Evolutionary conservation across 2,888 invertebrate genomes (phyloP).

Genomic region (Drosophila monieri): DNA sequence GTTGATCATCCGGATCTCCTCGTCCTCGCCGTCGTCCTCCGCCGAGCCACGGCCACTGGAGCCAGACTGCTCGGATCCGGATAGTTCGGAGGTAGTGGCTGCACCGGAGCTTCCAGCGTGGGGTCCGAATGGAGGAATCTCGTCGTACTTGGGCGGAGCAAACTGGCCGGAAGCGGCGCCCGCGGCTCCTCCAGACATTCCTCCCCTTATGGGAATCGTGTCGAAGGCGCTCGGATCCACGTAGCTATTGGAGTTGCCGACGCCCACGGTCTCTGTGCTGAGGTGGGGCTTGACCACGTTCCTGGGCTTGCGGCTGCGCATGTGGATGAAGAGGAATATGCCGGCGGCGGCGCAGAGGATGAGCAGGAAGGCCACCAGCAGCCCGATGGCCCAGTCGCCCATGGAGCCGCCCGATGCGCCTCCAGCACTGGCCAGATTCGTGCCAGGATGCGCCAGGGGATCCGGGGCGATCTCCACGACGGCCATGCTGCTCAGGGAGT

Average conservation of each 20-base stretch:
- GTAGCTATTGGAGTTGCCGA: conserved; percentile 91
- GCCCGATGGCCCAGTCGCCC: conserved; percentile 93
- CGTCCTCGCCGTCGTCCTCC: conserved; percentile 97
- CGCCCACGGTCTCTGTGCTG: conserved; percentile 87
- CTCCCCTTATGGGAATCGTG: conserved; percentile 92
- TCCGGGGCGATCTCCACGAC: conserved; percentile 92
- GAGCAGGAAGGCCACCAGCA: conserved; percentile 92
- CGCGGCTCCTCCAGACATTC: conserved; percentile 65
- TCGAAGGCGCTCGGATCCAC: conserved; percentile 95
- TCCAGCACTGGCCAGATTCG: conserved; percentile 86
- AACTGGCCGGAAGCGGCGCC: conserved; percentile 86
- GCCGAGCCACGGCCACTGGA: conserved; percentile 98
- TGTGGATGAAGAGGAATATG: conserved; percentile 92
- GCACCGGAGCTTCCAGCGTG: conserved; percentile 92
- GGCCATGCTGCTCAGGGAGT: conserved; percentile 93
- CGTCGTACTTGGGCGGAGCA: conserved; percentile 95
- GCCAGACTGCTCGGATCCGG: conserved; percentile 97
- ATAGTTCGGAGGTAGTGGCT: conserved; percentile 94
- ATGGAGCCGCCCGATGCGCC: conserved; percentile 83
- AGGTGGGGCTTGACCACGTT: conserved; percentile 91
- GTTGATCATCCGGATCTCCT: conserved; percentile 98
- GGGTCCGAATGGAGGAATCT: conserved; percentile 93
- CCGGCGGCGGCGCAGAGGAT: conserved; percentile 93
- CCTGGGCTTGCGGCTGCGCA: conserved; percentile 89
- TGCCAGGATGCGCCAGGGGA: conserved; percentile 87